phyloP scores from a whole-genome alignment of 2,113 vertebrate species.

The Dromaius novaehollandiae region DNA sequence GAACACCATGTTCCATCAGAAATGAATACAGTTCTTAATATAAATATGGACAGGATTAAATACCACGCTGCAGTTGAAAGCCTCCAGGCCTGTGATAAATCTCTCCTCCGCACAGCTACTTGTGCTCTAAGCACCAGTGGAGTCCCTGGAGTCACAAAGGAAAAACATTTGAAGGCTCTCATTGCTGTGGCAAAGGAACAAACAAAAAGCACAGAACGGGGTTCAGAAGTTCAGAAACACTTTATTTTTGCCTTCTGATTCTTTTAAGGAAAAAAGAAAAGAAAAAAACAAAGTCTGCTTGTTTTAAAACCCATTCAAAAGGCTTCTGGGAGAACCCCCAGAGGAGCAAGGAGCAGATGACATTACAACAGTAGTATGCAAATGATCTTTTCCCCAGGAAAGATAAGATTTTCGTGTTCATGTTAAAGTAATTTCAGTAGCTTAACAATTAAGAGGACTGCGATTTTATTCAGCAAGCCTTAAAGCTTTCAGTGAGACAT shows the following conservation, averaged over 20 bases:
- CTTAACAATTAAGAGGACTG: constrained; percentile 54
- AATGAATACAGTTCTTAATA: neutral
- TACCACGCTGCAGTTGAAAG: neutral
- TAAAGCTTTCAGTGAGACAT: constrained; percentile 53
- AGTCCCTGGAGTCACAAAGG: neutral
- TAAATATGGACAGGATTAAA: neutral
- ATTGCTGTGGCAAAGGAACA: neutral
- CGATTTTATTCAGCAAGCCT: constrained; percentile 38
- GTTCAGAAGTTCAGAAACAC: constrained; percentile 65
- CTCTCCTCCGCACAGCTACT: neutral
- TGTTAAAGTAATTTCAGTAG: constrained; percentile 51
- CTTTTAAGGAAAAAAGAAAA: constrained; percentile 52
- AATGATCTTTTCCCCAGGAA: constrained; percentile 61
- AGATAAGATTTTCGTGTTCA: constrained; percentile 39
- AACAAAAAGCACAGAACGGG: constrained; percentile 58
- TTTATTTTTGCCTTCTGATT: constrained; percentile 68
- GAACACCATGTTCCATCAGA: neutral
- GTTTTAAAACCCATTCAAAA: constrained; percentile 67
- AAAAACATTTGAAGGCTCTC: neutral
- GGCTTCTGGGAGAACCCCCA: constrained; percentile 51
- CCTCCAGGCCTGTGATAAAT: neutral
- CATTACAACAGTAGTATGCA: constrained; percentile 55
- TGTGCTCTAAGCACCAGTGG: neutral
- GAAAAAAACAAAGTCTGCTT: constrained; percentile 61
- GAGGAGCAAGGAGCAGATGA: constrained; percentile 45